Percentiles rank a stretch among this genome's conserved stretches.
Conservation (phyloP, 2,888 invertebrate species). For the Aquatica leii region DNA sequence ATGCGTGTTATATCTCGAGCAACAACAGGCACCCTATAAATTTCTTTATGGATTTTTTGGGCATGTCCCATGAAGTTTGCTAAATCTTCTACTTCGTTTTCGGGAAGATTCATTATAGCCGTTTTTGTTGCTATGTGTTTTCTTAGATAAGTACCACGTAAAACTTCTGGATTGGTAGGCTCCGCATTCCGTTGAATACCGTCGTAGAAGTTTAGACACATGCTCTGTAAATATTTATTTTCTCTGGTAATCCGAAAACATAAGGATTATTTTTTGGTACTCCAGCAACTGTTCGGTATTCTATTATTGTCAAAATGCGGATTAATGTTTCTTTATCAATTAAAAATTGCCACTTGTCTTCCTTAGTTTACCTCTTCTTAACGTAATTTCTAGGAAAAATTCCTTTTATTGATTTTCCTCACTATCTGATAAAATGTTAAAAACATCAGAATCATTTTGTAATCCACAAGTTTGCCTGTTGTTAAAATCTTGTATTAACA, state of each 20-base stretch:
- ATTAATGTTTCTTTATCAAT: neutral
- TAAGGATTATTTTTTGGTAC: neutral
- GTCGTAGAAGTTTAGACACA: neutral
- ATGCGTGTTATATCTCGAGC: neutral
- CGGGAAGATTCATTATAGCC: neutral
- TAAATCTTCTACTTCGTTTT: neutral
- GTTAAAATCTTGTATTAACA: neutral
- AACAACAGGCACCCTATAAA: neutral
- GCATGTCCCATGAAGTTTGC: slow-evolving; percentile 4
- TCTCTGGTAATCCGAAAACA: neutral
- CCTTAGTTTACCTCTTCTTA: neutral
- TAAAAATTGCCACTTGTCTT: neutral
- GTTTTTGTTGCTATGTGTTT: neutral
- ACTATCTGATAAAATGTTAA: neutral
- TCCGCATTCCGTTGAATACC: neutral
- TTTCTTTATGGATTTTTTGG: neutral
- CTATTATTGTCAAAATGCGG: neutral
- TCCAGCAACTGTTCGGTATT: neutral
- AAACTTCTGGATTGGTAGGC: neutral
- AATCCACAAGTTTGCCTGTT: neutral
- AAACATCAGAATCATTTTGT: neutral
- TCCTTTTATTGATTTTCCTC: neutral
- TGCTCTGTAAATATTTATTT: neutral
- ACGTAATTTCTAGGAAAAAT: neutral
- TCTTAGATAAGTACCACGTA: neutral